A percentile compares a stretch with the other conserved stretches of the same genome.
These are phyloP conservation scores for Heteromyza rotundicornis DNA, from an alignment of 2,888 invertebrate genomes.

Conservation along the genomic window DNA sequence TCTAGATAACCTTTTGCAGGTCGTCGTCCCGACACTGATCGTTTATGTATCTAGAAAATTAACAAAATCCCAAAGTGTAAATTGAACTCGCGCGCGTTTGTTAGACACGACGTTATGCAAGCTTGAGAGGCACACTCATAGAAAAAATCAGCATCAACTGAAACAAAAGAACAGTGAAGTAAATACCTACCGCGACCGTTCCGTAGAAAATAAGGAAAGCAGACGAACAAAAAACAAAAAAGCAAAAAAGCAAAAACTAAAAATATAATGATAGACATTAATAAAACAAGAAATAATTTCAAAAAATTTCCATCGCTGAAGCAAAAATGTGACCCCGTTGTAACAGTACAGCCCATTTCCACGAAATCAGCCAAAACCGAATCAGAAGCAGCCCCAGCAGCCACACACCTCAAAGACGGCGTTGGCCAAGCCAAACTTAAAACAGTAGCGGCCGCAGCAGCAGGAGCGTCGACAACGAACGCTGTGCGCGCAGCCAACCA, in stretches of 20 bases:
- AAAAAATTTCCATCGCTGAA: constrained; percentile 54
- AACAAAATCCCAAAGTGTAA: constrained; percentile 15
- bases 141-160: background rate
- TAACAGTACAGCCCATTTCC: constrained; percentile 19
- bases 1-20: constrained; percentile 55
- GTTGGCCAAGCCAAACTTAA: too few relatives aligned
- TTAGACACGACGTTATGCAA: too few relatives aligned
- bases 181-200: background rate
- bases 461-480: constrained; percentile 37
- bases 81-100: too few relatives aligned
- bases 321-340: constrained; percentile 37
- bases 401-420: constrained; percentile 13
- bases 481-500: constrained; percentile 54
- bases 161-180: background rate
- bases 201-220: background rate
- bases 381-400: constrained; percentile 12
- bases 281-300: constrained; percentile 52
- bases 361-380: constrained; percentile 8
- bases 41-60: constrained; percentile 26
- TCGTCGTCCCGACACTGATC: constrained; percentile 33
- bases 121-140: background rate
- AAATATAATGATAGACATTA: constrained; percentile 56
- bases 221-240: background rate
- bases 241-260: constrained; percentile 13
- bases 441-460: constrained; percentile 6